Conservation (phyloP, 64 coral and sea anemone species). For the Acropora tenuis region DNA sequence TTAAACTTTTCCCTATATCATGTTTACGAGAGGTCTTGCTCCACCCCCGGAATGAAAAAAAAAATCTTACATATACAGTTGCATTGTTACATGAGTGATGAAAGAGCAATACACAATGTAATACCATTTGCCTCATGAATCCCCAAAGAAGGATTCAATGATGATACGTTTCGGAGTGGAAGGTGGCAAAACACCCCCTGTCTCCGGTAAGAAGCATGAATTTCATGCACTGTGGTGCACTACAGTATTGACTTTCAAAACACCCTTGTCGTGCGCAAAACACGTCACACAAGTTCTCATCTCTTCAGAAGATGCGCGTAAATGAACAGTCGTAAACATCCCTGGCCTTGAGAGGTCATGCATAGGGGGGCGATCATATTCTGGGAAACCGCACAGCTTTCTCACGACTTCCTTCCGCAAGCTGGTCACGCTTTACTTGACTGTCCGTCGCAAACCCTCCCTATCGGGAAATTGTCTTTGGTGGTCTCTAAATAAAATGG, state of each 20-base stretch:
- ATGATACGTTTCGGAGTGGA: too few relatives aligned
- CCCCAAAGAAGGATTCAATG: too few relatives aligned
- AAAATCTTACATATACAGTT: too few relatives aligned
- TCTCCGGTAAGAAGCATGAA: too few relatives aligned
- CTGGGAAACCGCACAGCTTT: background rate
- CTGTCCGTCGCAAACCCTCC: background rate
- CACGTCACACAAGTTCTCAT: background rate
- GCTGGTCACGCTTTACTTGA: background rate
- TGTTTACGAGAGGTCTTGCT: too few relatives aligned
- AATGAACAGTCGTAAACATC: background rate
- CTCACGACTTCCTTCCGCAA: background rate
- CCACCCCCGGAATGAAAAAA: too few relatives aligned
- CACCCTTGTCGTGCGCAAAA: background rate
- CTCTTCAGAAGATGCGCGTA: background rate
- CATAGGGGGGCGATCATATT: background rate
- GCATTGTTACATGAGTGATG: too few relatives aligned
- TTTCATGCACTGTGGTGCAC: too few relatives aligned
- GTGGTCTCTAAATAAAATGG: background rate
- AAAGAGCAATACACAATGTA: too few relatives aligned
- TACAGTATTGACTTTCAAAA: background rate
- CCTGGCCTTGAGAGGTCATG: background rate
- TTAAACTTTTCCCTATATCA: too few relatives aligned
- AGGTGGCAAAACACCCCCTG: too few relatives aligned
- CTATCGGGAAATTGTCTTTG: background rate
- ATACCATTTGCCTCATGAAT: too few relatives aligned